Conservation (phyloP, 2,113 vertebrate species). For the Barnardius zonarius region DNA sequence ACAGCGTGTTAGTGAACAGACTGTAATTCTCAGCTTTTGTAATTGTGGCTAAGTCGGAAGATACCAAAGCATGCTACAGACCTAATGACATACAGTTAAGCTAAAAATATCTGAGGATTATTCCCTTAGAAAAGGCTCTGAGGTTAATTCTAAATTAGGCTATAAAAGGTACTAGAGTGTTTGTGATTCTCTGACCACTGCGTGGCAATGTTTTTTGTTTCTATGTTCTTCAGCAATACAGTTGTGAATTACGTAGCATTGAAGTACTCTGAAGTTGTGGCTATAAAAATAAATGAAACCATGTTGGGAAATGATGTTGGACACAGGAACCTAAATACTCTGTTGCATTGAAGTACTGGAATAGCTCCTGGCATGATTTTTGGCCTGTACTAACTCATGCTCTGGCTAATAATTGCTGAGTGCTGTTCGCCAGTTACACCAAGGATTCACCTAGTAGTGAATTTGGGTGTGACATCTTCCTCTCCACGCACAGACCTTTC, state of each 20-base stretch:
- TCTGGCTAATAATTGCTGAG: background rate
- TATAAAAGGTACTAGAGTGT: background rate
- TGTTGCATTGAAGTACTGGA: background rate
- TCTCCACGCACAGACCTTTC: background rate
- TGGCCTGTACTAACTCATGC: background rate
- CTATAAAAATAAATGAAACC: background rate
- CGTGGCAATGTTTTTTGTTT: background rate
- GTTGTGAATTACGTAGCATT: background rate
- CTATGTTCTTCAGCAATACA: background rate
- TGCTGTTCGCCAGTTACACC: background rate
- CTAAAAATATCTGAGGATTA: constrained; percentile 52
- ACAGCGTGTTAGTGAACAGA: background rate
- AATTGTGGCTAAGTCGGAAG: constrained; percentile 43
- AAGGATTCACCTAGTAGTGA: background rate
- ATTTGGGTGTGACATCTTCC: background rate
- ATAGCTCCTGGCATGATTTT: background rate
- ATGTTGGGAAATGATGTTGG: background rate
- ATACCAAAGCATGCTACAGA: constrained; percentile 1
- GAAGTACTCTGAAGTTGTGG: background rate
- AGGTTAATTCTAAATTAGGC: constrained; percentile 41
- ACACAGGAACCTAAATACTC: background rate
- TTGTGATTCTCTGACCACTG: background rate
- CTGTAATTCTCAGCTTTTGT: background rate
- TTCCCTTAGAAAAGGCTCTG: background rate
- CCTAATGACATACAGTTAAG: constrained; percentile 15